Conservation (phyloP, 2,888 invertebrate genomes). For the Heliconius aoede region DNA sequence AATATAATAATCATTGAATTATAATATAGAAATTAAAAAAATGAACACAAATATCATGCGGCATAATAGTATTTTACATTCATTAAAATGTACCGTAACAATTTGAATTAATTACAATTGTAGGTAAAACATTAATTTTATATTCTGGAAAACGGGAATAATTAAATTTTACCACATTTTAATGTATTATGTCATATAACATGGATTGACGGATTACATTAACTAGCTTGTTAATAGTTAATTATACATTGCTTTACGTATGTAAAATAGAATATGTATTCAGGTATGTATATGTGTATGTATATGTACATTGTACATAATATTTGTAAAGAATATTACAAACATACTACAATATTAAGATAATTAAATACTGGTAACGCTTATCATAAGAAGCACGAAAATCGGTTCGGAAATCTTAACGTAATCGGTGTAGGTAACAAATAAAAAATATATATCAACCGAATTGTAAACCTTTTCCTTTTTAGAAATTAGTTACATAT, state of each 20-base stretch:
- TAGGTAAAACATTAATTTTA: constrained; percentile 44
- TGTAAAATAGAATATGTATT: constrained; percentile 4
- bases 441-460: no score
- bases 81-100: constrained; percentile 48
- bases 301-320: not conserved
- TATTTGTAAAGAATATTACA: not conserved
- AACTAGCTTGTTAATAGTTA: constrained; percentile 13
- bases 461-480: no score
- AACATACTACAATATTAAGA: not conserved
- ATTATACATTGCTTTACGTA: constrained; percentile 15
- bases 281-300: not conserved
- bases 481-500: no score
- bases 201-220: constrained; percentile 31
- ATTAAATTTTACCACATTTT: constrained; percentile 36
- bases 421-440: no score
- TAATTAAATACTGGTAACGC: no score
- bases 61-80: constrained; percentile 47
- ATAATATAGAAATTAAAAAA: not conserved
- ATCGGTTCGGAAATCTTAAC: no score
- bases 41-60: constrained; percentile 17
- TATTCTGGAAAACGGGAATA: constrained; percentile 32
- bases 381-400: no score
- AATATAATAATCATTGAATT: no score
- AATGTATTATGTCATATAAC: constrained; percentile 24
- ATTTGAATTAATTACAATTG: constrained; percentile 49